Percentiles rank a stretch among this genome's conserved stretches.
Conservation (phyloP, 2,113 vertebrate species). For the Ciconia maguari region DNA sequence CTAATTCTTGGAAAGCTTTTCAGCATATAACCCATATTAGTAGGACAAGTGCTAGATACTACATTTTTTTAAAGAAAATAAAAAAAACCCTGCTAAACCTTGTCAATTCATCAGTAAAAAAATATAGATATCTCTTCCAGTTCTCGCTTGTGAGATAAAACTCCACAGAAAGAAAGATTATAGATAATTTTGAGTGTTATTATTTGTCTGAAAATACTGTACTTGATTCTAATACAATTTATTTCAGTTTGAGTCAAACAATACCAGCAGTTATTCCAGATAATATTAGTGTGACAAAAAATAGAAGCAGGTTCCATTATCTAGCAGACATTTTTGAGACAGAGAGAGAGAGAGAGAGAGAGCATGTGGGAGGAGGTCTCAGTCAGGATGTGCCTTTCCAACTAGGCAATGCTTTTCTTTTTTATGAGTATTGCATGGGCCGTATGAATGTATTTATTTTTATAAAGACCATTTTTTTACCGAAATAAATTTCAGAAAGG, state of each 20-base stretch:
- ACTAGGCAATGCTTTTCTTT: background rate
- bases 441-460: background rate
- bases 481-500: background rate
- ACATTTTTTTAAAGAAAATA: background rate
- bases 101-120: background rate
- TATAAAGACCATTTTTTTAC: background rate
- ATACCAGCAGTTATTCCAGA: background rate
- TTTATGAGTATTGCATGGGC: background rate
- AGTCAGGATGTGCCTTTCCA: background rate
- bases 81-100: background rate
- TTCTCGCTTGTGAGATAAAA: background rate
- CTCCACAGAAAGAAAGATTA: background rate
- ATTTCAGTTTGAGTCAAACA: background rate
- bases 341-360: background rate
- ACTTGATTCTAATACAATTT: background rate
- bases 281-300: background rate
- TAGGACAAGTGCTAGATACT: background rate
- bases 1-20: background rate
- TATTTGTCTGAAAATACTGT: slow-evolving; percentile 25
- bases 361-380: background rate
- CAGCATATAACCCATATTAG: background rate
- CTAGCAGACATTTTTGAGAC: background rate
- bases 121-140: background rate
- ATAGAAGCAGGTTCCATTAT: background rate
- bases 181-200: background rate